Base-by-base conservation (phyloP, 2,888 invertebrate genomes). In the Polia nebulosa region DNA sequence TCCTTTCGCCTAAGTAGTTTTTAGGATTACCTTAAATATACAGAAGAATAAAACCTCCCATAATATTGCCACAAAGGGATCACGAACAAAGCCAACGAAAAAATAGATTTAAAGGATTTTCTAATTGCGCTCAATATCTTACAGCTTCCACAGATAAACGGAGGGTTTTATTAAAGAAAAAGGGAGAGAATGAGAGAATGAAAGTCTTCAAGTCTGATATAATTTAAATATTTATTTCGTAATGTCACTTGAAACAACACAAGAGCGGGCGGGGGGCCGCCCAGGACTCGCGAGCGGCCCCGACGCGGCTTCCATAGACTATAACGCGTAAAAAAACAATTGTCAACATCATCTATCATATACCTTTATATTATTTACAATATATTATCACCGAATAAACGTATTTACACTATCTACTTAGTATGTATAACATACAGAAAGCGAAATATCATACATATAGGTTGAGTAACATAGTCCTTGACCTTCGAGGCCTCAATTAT, bases 161-260 rank as follows among this genome's bases (percentile, higher is more conserved):
- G 49, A 67, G 51, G 57, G 32, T 67, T 49, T 53, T 57, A 60
- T 58, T 74, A 29, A 53, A 63, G 32, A 69, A 63, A 36, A 69
- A 66, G 32, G 53, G 13, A 69, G 29, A 69, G 20, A 93, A 90
- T 91, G 9, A 69, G 32, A 69, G n/a, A 93, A 89, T 91, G 84
- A 94, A 93, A 92, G 72, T 53, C 81, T 79, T 65, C 7, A 75
- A 60, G 49, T 88, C 80, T 90, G 94, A 94, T 95, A 94, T 93
- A 94, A 92, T 95, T 94, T 94, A 90, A 93, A 94, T 95, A 94
- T 95, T 95, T 95, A 95, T 95, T 95, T 92, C 88, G 91, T 94
- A 95, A 95, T 95, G 94, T 94, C 95, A 94, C 92, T 92, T 89
- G 92, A 92, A 94, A 93, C 92, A 95, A 94, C 92, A 87, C 78